A percentile compares a stretch with the other conserved stretches of the same genome.
These are phyloP conservation scores for Polydrusus pterygomalis DNA, from an alignment of 2,888 invertebrate species.

Conservation along the genomic window DNA sequence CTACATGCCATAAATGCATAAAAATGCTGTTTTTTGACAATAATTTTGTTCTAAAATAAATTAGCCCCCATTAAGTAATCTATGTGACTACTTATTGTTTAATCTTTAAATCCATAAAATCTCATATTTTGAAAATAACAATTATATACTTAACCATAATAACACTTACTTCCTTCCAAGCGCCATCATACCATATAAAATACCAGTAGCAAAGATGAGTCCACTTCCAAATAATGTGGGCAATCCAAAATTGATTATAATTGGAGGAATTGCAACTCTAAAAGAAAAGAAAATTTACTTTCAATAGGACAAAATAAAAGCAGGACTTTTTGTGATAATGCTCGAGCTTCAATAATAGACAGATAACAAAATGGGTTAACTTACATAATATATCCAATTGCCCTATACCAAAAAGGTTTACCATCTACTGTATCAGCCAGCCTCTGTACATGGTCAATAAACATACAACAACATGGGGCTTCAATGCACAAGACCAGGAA, in stretches of 20 bases:
- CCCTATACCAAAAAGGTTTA: slow-evolving; percentile 93
- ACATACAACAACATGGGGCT: slow-evolving; percentile 98
- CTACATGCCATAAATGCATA: too few relatives aligned
- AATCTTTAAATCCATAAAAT: too few relatives aligned
- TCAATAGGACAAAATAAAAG: background rate
- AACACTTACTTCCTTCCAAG: slow-evolving; percentile 93
- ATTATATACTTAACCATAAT: background rate
- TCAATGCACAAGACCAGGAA: slow-evolving; percentile 92
- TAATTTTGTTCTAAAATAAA: too few relatives aligned
- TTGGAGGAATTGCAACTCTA: slow-evolving; percentile 87
- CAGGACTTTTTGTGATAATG: too few relatives aligned
- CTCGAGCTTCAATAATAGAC: background rate
- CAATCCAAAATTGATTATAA: slow-evolving; percentile 84
- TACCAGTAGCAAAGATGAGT: slow-evolving; percentile 90
- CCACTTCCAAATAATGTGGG: slow-evolving; percentile 91
- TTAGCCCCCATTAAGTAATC: too few relatives aligned
- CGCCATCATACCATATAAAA: slow-evolving; percentile 95
- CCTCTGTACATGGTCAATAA: slow-evolving; percentile 94
- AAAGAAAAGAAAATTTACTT: slow-evolving; percentile 20
- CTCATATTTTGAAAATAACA: too few relatives aligned
- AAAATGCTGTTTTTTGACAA: too few relatives aligned
- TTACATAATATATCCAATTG: slow-evolving; percentile 89
- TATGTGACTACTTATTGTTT: too few relatives aligned
- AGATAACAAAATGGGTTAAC: slow-evolving; percentile 68
- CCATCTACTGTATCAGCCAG: slow-evolving; percentile 88